Percentiles rank a stretch among this genome's conserved stretches.
phyloP scores from a whole-genome alignment of 2,888 invertebrate species.

The Saturnia japonica region DNA sequence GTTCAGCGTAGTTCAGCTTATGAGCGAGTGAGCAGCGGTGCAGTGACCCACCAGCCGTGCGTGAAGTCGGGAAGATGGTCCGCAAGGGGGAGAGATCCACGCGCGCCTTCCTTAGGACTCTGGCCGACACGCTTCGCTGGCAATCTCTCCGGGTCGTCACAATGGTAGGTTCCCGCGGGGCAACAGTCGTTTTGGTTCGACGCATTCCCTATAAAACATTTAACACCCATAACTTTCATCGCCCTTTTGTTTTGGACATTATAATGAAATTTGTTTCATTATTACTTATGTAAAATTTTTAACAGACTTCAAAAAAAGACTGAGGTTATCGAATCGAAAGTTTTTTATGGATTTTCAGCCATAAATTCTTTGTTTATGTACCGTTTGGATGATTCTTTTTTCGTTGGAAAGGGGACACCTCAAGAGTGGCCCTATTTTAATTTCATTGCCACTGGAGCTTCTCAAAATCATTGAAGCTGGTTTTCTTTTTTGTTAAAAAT shows the following conservation, averaged over 20 bases:
- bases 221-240: constrained; percentile 25
- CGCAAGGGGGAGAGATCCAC: constrained; percentile 73
- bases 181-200: constrained; percentile 34
- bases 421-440: no score
- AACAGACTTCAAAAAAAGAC: no score
- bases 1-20: constrained; percentile 37
- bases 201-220: constrained; percentile 10
- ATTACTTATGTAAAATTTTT: constrained; percentile 1
- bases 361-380: no score
- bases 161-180: constrained; percentile 62
- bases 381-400: no score
- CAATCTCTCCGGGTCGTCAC: constrained; percentile 64
- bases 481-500: no score
- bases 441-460: no score
- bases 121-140: constrained; percentile 75
- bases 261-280: constrained; percentile 15
- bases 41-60: constrained; percentile 76
- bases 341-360: no score
- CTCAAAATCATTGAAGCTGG: no score
- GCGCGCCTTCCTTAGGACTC: constrained; percentile 70
- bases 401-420: no score
- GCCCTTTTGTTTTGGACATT: constrained; percentile 20
- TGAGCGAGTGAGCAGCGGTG: constrained; percentile 56
- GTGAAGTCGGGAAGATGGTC: constrained; percentile 77
- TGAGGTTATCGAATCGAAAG: no score